Base-by-base conservation (phyloP, 2,888 invertebrate genomes). In the Spilarctia lutea region DNA sequence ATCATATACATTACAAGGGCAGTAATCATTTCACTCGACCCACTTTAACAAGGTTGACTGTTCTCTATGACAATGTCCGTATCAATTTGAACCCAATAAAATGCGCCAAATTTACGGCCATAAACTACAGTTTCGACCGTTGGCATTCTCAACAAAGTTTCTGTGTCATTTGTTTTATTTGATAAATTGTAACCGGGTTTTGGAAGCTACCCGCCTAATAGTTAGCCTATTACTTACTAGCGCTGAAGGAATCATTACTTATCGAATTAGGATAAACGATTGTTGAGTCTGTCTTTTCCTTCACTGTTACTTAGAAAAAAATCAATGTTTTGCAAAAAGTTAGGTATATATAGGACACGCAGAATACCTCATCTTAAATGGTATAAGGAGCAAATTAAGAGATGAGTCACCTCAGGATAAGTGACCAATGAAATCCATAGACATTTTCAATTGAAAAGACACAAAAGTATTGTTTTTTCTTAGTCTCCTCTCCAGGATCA, bases 171-270 rank as follows among this genome's bases (percentile, higher is more conserved):
- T 78, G 72, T 78, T 75, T 72, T 73, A 56, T 75, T 73, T 78
- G 73, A 78, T 78, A 75, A 75, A 78, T 78, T 75, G 69, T 72
- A 72, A 72, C 24, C n/a, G 66, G 78, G 72, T 72, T 75, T 77
- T 71, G 71, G 65, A 75, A 63, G 52, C 67, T 75, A 73, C 52
- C 69, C 60, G 60, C 24, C 45, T 77, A 75, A 77, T 77, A 70
- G 73, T 39, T 42, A 42, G 75, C 24, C 71, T 73, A 75, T 77
- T 77, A 75, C 60, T 68, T 67, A 33, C 65, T 65, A 75, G 56
- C 7, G 65, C 65, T 71, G 75, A 72, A 35, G 67, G 65, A 71
- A 73, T 56, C 72, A 35, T 69, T 67, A 67, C 27, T 77, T 73
- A 73, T 75, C 71, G 33, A 65, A 65, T 71, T 65, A 71, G 65